Base-by-base conservation (phyloP, 1,140 invertebrate genomes). In the Euura saliciscinereae region DNA sequence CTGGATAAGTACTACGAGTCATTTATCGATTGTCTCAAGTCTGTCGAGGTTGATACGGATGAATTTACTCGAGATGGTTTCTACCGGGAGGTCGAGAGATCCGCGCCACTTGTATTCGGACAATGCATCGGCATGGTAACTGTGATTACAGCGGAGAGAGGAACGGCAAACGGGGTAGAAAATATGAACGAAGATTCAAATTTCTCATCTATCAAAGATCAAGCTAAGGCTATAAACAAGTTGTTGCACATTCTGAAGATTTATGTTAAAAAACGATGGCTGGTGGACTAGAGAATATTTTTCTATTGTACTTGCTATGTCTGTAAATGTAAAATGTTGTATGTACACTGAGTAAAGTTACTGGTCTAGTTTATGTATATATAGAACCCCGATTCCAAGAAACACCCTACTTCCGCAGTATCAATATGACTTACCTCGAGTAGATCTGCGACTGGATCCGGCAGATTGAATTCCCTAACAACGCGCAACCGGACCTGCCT, bases 401-500 rank as follows among this genome's bases (percentile, higher is more conserved):
- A 28, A 28, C 28, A 28, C 28, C 28, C 28, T 28, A 1, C 28
- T 28, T 28, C 28, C 28, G 28, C 28, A 1, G 28, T 28, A 28
- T 28, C 28, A 28, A 28, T 69, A 11, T 69, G 11, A 87, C 82
- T 84, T 71, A 89, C 89, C 80, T 96, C 94, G 44, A 97, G 85
- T 65, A 96, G 90, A 84, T 97, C 94, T 0, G 96, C 94, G 8
- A 97, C 95, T 6, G 93, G 91, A 85, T 99, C 97, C 0, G 97
- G 97, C 59, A 98, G 89, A 82, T 97, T 97, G 84, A 98, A 97
- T 85, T 99, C 97, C 46, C 97, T 90, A 0, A 98, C 97, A 2
- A 98, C 96, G 5, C 96, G 89, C 72, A 98, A 85, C 66, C 96
- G 92, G 45, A 98, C 92, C 89, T 94, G 91, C 66, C 92, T 88